Evolutionary conservation across 2,797 vertebrate genomes (phyloP), one percentile per base, ranked within the genome.

Genomic region (Enteromius mattozi): DNA sequence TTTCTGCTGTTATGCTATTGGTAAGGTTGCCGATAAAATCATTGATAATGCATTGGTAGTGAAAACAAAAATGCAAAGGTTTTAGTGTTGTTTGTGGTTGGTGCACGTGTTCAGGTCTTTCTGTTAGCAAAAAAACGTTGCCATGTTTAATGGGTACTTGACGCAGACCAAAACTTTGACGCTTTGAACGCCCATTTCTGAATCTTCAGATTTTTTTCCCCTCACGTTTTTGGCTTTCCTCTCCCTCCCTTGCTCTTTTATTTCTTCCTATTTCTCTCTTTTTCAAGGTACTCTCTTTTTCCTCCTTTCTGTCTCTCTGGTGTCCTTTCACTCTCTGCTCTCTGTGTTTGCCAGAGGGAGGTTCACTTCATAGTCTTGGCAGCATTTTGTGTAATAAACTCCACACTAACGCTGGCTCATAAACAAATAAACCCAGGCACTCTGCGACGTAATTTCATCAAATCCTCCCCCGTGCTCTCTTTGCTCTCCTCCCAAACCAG

Each of bases 321-420:
- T 66, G 40, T 74, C 68, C 72, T 78, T 49, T 59, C 17, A 14
- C 65, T 33, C 59, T 74, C 76, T 85, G 47, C n/a, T n/a, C n/a
- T n/a, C n/a, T 40, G 30, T 13, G 42, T 65, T 81, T 88, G 90
- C 90, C 90, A 88, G 85, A 85, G 80, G 81, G 85, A 87, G 82
- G 85, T 86, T 84, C 70, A 77, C 84, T 90, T 89, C 85, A 80
- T 82, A 81, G 82, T 71, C 77, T 85, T 88, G 90, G 87, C 89
- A 87, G 87, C 71, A 81, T 87, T 86, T 86, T 87, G 87, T 88
- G 86, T 89, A 88, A 89, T 90, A 90, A 90, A 87, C 87, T 82
- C 87, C 81, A 86, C 68, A 65, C 84, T 85, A 77, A 81, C 45
- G 79, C 87, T 89, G 87, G 88, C 86, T 87, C 87, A 89, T 87